A percentile compares a stretch with the other conserved stretches of the same genome.
Evolutionary conservation across 2,113 vertebrate genomes (phyloP).

Genomic region (Symphodus melops): DNA sequence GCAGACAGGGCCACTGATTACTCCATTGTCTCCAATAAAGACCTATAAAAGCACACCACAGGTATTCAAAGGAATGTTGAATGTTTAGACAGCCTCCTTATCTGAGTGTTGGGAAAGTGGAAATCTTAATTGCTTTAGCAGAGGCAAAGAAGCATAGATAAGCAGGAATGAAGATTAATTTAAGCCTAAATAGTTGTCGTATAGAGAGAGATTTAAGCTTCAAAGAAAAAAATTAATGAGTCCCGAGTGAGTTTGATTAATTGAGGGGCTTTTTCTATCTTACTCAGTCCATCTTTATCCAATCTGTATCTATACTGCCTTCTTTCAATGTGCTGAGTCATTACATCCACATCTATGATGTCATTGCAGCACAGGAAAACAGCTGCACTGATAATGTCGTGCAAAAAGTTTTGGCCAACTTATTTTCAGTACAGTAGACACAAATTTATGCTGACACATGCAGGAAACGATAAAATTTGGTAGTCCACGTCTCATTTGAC

Average conservation of each 20-base stretch:
- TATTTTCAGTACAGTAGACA: not conserved
- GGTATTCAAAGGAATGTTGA: slow-evolving; percentile 56
- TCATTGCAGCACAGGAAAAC: slow-evolving; percentile 20
- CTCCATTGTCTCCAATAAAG: slow-evolving; percentile 57
- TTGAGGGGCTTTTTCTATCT: slow-evolving; percentile 37
- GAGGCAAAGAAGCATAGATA: slow-evolving; percentile 41
- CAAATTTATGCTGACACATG: not conserved
- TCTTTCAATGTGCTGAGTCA: slow-evolving; percentile 42
- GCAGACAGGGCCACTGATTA: slow-evolving; percentile 34
- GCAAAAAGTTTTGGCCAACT: slow-evolving; percentile 29
- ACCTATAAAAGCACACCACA: slow-evolving; percentile 32
- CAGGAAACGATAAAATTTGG: not conserved
- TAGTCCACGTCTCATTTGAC: slow-evolving; percentile 13
- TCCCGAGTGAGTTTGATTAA: slow-evolving; percentile 47
- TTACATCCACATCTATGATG: slow-evolving; percentile 16
- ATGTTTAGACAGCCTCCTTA: slow-evolving; percentile 49
- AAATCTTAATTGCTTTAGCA: slow-evolving; percentile 61
- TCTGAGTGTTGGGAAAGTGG: slow-evolving; percentile 48
- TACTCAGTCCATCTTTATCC: slow-evolving; percentile 36
- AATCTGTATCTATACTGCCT: slow-evolving; percentile 40
- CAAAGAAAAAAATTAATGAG: slow-evolving; percentile 62
- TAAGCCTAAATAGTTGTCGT: slow-evolving; percentile 32
- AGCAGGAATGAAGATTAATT: slow-evolving; percentile 47
- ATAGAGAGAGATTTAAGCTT: slow-evolving; percentile 41
- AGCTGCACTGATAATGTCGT: slow-evolving; percentile 23